Percentiles rank a stretch among this genome's conserved stretches.
These are phyloP conservation scores for Frankliniella intonsa DNA, from an alignment of 2,888 invertebrate genomes.

Conservation along the genomic window DNA sequence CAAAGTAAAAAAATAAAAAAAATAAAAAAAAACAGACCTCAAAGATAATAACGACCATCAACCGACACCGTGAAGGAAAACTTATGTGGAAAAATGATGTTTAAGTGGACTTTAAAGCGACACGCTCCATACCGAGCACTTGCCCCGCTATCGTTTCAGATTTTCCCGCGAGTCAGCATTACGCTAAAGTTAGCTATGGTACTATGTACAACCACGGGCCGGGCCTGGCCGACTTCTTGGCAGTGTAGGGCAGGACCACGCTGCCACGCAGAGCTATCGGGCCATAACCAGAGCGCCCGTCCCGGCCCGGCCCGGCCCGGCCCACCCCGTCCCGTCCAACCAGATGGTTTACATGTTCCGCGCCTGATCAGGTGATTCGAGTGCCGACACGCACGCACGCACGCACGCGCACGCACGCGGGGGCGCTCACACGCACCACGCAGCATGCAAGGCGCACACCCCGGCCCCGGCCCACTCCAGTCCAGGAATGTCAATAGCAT, in stretches of 20 bases:
- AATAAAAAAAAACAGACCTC: too few species aligned
- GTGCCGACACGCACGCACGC: background rate
- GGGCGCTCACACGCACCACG: background rate
- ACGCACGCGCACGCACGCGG: constrained; percentile 9
- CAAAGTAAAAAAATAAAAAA: too few species aligned
- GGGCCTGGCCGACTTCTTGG: too few species aligned
- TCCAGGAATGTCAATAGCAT: background rate
- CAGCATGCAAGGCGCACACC: background rate
- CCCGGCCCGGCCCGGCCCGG: background rate
- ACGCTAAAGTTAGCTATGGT: too few species aligned
- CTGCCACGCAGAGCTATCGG: background rate
- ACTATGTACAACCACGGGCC: too few species aligned
- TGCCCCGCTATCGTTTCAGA: too few species aligned
- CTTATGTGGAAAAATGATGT: too few species aligned
- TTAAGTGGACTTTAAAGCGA: too few species aligned
- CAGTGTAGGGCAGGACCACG: background rate
- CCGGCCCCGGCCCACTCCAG: background rate
- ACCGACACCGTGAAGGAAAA: too few species aligned
- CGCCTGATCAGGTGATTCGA: constrained; percentile 7
- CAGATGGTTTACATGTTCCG: background rate
- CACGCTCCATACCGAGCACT: too few species aligned
- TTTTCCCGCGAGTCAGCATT: too few species aligned
- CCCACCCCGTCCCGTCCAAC: constrained; percentile 1
- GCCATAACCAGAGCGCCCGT: background rate
- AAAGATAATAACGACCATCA: too few species aligned